Base-by-base conservation (phyloP, 1,140 invertebrate genomes). In the Augochlora pura region DNA sequence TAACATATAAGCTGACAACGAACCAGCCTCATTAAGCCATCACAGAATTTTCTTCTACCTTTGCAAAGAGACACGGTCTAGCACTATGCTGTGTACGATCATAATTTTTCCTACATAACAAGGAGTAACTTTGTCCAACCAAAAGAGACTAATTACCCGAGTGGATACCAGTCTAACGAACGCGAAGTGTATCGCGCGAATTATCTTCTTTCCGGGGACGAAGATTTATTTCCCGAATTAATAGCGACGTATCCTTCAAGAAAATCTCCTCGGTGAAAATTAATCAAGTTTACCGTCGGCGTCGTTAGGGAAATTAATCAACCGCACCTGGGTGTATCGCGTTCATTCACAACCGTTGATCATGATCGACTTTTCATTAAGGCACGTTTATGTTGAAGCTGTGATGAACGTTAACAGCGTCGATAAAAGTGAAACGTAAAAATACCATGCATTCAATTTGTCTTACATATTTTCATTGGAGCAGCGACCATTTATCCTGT, bases 141-240 rank as follows among this genome's bases (percentile, higher is more conserved):
- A 9, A n/a, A n/a, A 57, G 18, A n/a, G n/a, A 66, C 42, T 23
- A 25, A 66, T 66, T 42, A n/a, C 27, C 12, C 62, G 7, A 42
- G 38, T 5, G 27, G 9, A 65, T 21, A 8, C 23, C 10, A 3
- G 0, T 8, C 0, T n/a, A 52, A 39, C 9, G 21, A 65, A 52
- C 46, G 38, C 14, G 16, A 25, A 65, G 0, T 25, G 60, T 38
- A 74, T 38, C 68, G n/a, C 32, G 2, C n/a, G n/a, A 23, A 59
- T 1, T 38, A 67, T 57, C 57, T 38, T 23, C 57, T 10, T 9
- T 10, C 2, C 16, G 0, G 23, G 18, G 54, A 46, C 21, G 49
- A 75, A 42, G 23, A 59, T 42, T 27, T 59, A 46, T 67, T 21
- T 39, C 27, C 10, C 18, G 21, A 67, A 67, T 67, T 42, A 75